Evolutionary conservation across 2,797 vertebrate genomes (phyloP), one percentile per base, ranked within the genome.

Genomic region (Propithecus perrieri): DNA sequence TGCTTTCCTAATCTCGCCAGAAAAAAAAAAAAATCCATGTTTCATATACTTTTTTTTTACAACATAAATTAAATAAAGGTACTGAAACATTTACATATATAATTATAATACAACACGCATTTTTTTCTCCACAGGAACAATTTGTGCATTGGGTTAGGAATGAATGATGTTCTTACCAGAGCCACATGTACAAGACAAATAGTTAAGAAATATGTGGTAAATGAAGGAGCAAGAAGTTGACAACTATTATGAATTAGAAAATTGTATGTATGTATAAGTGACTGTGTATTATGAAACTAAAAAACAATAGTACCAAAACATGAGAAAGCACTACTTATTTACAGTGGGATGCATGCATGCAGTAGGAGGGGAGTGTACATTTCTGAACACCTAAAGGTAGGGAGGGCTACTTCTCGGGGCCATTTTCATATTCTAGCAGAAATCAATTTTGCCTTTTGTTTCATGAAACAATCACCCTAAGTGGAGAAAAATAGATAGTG

Each of bases 351-450:
- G 0, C 2, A 15, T 48, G 2, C 0, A 28, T 33, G 3, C 13
- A 1, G 0, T 33, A 33, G 28, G 24, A 22, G 5, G 4, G 22
- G 65, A 41, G 0, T 3, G 5, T 57, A 1, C 0, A 38, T 65
- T 80, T 94, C n/a, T 85, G 7, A 88, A 76, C 22, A 35, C 0
- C 5, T 20, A 26, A 2, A 8, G 1, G 1, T 33, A 0, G 4
- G 20, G 1, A 63, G 15, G 4, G 11, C 20, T 57, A 22, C 20
- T 72, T 94, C 22, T 87, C 38, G 59, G 67, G 67, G 1, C 2
- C 4, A 48, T 59, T 87, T 95, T 71, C 7, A 20, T 63, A 10
- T 89, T 57, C 14, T 35, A 12, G 8, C 5, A 80, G 10, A 96
- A 80, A 85, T 85, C 28, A 84, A 0, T 92, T 89, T 88, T 84